Evolutionary conservation across 2,797 vertebrate genomes (phyloP).

Genomic region (Sebastes paucispinis): DNA sequence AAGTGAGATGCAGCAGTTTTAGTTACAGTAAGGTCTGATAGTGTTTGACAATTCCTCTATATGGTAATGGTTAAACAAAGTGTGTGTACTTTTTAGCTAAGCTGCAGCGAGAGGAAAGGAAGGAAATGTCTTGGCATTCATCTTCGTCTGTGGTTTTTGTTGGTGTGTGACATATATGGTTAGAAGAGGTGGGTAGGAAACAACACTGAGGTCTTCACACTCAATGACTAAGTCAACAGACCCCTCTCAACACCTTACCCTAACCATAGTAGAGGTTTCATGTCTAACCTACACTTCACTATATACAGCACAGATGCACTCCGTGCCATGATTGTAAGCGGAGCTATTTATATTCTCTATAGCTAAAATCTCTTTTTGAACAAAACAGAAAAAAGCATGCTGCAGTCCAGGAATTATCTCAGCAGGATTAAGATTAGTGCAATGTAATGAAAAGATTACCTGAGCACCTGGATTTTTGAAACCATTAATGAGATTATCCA

Average conservation of each 20-base stretch:
- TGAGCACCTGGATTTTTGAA: slow-evolving; percentile 48
- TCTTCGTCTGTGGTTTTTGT: background rate
- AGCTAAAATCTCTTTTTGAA: background rate
- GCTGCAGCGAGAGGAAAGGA: background rate
- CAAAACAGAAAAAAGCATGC: slow-evolving; percentile 1
- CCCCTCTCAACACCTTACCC: background rate
- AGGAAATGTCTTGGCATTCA: background rate
- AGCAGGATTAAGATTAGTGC: slow-evolving; percentile 44
- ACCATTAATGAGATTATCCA: slow-evolving; percentile 64
- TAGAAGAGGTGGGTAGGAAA: background rate
- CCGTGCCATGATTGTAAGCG: background rate
- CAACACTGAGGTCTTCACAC: background rate
- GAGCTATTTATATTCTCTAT: background rate
- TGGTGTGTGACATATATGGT: background rate
- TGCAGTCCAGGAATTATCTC: slow-evolving; percentile 30
- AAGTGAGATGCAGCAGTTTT: background rate
- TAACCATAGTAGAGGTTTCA: background rate
- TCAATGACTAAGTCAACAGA: background rate
- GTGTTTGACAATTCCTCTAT: background rate
- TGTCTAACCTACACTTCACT: background rate
- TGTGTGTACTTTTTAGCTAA: background rate
- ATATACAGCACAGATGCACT: background rate
- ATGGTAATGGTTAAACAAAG: background rate
- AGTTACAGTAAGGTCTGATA: background rate
- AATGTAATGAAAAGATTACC: slow-evolving; percentile 59